Evolutionary conservation across 2,797 vertebrate genomes (phyloP).

Genomic region (Centropyge bicolor): DNA sequence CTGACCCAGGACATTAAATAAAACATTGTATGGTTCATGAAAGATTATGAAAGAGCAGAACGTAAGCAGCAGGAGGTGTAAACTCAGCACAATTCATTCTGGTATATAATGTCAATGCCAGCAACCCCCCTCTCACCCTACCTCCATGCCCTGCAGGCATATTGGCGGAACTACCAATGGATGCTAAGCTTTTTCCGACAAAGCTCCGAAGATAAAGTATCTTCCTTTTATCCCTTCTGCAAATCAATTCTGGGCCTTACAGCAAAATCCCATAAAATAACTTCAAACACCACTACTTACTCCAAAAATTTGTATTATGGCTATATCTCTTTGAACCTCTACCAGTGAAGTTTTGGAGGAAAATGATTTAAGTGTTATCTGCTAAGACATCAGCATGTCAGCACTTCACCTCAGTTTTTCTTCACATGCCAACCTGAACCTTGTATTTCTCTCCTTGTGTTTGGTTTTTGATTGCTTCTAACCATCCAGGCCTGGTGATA

Average conservation of each 20-base stretch:
- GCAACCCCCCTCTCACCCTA: slow-evolving; percentile 86
- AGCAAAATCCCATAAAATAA: slow-evolving; percentile 99
- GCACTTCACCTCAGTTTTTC: slow-evolving; percentile 96
- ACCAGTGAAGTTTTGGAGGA: slow-evolving; percentile 99
- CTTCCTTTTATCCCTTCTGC: slow-evolving; percentile 99
- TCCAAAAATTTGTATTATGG: slow-evolving; percentile 99
- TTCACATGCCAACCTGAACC: slow-evolving; percentile 97
- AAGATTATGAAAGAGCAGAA: slow-evolving; percentile 98
- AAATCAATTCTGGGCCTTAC: slow-evolving; percentile 99
- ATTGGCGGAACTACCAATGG: slow-evolving; percentile 98
- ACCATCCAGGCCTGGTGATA: slow-evolving; percentile 89
- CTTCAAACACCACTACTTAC: slow-evolving; percentile 99
- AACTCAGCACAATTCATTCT: slow-evolving; percentile 94
- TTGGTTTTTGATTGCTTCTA: slow-evolving; percentile 90
- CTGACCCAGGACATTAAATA: slow-evolving; percentile 99
- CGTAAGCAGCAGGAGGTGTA: slow-evolving; percentile 97
- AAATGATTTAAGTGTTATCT: slow-evolving; percentile 99
- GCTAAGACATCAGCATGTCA: slow-evolving; percentile 98
- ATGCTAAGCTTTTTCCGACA: slow-evolving; percentile 99
- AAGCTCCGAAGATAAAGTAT: slow-evolving; percentile 99
- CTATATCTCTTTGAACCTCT: slow-evolving; percentile 99
- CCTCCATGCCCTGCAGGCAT: slow-evolving; percentile 92
- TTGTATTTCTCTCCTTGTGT: slow-evolving; percentile 86
- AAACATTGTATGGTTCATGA: slow-evolving; percentile 99
- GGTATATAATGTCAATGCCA: slow-evolving; percentile 96